phyloP scores from a whole-genome alignment of 1,140 invertebrate species.

The Samia ricini region DNA sequence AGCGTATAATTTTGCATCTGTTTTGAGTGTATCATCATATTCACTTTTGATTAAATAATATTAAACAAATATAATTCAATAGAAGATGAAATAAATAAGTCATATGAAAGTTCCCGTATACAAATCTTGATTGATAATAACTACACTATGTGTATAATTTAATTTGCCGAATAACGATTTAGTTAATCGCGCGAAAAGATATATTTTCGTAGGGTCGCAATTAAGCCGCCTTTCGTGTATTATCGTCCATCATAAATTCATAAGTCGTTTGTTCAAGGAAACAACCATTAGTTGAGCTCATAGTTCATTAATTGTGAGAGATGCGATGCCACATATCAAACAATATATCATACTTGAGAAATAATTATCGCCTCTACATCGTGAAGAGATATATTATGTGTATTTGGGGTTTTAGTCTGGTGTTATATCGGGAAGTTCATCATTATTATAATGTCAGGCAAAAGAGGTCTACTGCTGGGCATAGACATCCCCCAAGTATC shows the following conservation, averaged over 20 bases:
- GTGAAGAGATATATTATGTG: background rate
- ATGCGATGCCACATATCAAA: background rate
- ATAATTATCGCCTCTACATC: background rate
- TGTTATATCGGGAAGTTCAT: too few relatives aligned
- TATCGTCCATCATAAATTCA: slow-evolving; percentile 23
- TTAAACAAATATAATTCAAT: too few relatives aligned
- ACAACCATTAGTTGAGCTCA: slow-evolving; percentile 22
- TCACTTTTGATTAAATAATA: too few relatives aligned
- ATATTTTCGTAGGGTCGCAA: slow-evolving; percentile 9
- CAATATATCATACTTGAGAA: background rate
- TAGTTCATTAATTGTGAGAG: slow-evolving; percentile 8
- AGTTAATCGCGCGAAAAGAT: background rate
- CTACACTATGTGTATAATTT: background rate
- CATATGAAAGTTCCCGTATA: background rate
- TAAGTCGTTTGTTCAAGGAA: slow-evolving; percentile 27
- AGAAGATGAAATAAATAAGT: too few relatives aligned
- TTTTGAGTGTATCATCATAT: too few relatives aligned
- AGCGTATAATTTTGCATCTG: too few relatives aligned
- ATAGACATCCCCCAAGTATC: too few relatives aligned
- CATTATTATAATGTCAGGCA: too few relatives aligned
- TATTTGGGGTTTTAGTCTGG: background rate
- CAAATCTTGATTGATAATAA: background rate
- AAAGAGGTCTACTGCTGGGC: too few relatives aligned
- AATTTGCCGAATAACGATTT: too few relatives aligned
- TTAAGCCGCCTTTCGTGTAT: slow-evolving; percentile 18